Evolutionary conservation across 2,113 vertebrate genomes (phyloP), one percentile per base, ranked within the genome.

Genomic region (Rhinolophus ferrumequinum): DNA sequence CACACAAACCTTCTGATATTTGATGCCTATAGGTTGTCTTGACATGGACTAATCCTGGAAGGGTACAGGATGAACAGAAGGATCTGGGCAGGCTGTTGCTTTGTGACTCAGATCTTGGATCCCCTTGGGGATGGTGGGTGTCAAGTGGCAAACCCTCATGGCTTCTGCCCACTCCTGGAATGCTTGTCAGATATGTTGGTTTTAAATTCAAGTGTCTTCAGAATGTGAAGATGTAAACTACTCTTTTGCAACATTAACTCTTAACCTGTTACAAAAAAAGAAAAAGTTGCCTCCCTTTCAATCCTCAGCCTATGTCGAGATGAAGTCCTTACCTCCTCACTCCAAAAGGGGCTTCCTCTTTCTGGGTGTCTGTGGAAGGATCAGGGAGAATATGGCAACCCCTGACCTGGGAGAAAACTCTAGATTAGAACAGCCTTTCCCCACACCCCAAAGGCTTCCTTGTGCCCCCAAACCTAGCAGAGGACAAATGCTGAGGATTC

Each of bases 191-290:
- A 98, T 98, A 98, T 96, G 60, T 98, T 98, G 98, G 98, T 99
- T 98, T 98, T 99, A 99, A 98, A 98, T 99, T 99, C 98, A 99
- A 99, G 98, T 99, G 98, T 99, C 98, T 98, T 98, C 98, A 98
- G 98, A 99, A 98, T 98, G 97, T 98, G 98, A 98, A 98, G 98
- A 98, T 99, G 98, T 99, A 99, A 99, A 98, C 98, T 98, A 98
- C 98, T 97, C 98, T 95, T 95, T 97, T 97, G 98, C 96, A 99
- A 98, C 30, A 79, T 97, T 97, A 98, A 97, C 97, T 98, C 98
- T 94, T 97, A 97, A 96, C 94, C 96, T 89, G 76, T 85, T 86
- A 96, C 90, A 47, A 60, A 88, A 73, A 58, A 58, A 90, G 5
- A 60, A 75, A 56, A 56, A 86, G 30, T 30, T 19, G 70, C 21